Base-by-base conservation (phyloP, 2,797 vertebrate genomes). In the Propithecus perrieri region DNA sequence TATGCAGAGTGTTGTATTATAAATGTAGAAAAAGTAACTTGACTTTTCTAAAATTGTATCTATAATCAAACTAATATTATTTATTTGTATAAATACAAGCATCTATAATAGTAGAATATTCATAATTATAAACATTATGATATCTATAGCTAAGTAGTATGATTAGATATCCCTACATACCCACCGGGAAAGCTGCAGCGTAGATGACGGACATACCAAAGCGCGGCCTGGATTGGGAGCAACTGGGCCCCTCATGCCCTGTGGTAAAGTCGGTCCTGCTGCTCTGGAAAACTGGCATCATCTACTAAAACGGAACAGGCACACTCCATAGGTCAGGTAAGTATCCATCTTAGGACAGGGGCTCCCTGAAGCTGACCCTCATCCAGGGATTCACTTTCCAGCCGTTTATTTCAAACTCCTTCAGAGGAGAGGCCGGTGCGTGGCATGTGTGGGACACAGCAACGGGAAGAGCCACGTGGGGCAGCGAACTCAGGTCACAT, bases 171-270 rank as follows among this genome's bases (percentile, higher is more conserved):
- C 43, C 46, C 63, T 22, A 3, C 11, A 3, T 1, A n/a, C 38
- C 15, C 55, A 33, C 15, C 11, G 43, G 46, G 17, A 26, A 65
- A 74, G 35, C 46, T 30, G 15, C 33, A 65, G 5, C 20, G 18
- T 3, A 38, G 15, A 28, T 24, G 46, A 14, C 10, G 0, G 41
- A 35, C 4, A 7, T 3, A 7, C 2, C 26, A 2, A 35, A 46
- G 7, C 35, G 35, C 1, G 50, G 6, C 7, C 11, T 11, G 17
- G 26, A 0, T 3, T 33, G 33, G 13, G 53, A 9, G 55, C 9
- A n/a, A 33, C 9, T 3, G 50, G 22, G 35, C 18, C 26, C 9
- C 30, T 81, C 59, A 1, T 11, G 18, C 4, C 11, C 48, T 1
- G 13, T 30, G 20, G 2, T 33, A 7, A 30, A 22, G 28, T 46